Conservation (phyloP, 2,888 invertebrate species). For the Hoplodrina ambigua region DNA sequence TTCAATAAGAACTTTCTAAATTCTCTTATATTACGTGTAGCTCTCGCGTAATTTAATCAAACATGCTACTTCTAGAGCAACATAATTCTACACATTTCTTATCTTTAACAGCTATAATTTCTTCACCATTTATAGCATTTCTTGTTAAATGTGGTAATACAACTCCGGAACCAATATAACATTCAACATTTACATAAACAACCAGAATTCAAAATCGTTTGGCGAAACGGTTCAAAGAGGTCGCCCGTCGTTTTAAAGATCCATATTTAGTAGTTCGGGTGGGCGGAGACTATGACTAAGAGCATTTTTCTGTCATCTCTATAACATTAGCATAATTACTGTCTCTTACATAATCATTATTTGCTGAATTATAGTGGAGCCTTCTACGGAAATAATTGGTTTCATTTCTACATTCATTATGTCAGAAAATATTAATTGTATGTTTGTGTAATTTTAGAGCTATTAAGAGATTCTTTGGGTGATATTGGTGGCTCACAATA, state of each 20-base stretch:
- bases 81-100: not conserved
- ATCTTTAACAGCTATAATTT: conserved; percentile 7
- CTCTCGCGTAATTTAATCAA: not conserved
- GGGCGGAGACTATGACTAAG: conserved; percentile 46
- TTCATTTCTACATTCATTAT: conserved; percentile 31
- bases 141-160: conserved; percentile 23
- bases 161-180: conserved; percentile 34
- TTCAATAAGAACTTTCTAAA: no score
- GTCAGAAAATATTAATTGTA: conserved; percentile 43
- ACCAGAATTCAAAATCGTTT: conserved; percentile 34
- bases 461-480: conserved; percentile 32
- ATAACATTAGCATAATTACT: conserved; percentile 57
- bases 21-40: no score
- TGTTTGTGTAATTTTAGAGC: conserved; percentile 27
- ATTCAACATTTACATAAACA: conserved; percentile 36
- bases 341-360: conserved; percentile 45
- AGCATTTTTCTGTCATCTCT: conserved; percentile 56
- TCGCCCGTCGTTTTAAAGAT: conserved; percentile 26
- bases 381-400: conserved; percentile 44
- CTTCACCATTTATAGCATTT: conserved; percentile 33
- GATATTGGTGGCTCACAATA: not conserved
- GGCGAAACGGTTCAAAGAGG: conserved; percentile 50
- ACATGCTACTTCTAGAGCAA: not conserved
- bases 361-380: conserved; percentile 40
- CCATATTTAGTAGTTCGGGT: conserved; percentile 49